These are phyloP conservation scores for Polydrusus pterygomalis DNA, from an alignment of 2,888 invertebrate species.

Conservation along the genomic window DNA sequence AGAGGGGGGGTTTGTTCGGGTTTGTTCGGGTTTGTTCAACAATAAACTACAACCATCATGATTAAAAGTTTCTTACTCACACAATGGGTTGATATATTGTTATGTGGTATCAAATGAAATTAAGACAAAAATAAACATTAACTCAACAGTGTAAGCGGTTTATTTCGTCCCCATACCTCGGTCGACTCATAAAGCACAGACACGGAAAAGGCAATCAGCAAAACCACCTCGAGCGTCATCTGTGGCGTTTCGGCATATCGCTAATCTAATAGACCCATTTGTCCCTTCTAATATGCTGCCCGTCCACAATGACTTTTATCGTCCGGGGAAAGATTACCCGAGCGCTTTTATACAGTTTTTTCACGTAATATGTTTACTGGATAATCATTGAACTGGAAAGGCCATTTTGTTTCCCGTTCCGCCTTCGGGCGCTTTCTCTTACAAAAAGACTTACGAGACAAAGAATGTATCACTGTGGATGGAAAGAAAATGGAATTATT, in stretches of 20 bases:
- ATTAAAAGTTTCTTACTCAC: no score
- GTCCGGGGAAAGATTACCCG: slow-evolving; percentile 47
- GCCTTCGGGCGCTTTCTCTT: slow-evolving; percentile 16
- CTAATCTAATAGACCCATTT: slow-evolving; percentile 66
- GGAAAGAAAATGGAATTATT: slow-evolving; percentile 47
- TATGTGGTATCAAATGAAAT: not conserved
- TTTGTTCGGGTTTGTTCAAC: no score
- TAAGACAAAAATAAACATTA: slow-evolving; percentile 13
- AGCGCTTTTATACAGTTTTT: slow-evolving; percentile 50
- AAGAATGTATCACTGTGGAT: slow-evolving; percentile 38
- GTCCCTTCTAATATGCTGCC: slow-evolving; percentile 63
- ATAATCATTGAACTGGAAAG: slow-evolving; percentile 50
- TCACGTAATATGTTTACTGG: slow-evolving; percentile 54
- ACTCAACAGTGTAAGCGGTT: slow-evolving; percentile 13
- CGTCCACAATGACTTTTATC: slow-evolving; percentile 53
- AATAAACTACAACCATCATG: no score
- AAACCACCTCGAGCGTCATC: slow-evolving; percentile 49
- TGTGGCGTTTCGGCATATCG: slow-evolving; percentile 59
- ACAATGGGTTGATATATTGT: no score
- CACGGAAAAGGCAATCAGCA: slow-evolving; percentile 38
- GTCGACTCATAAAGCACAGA: slow-evolving; percentile 41
- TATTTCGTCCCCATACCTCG: slow-evolving; percentile 25
- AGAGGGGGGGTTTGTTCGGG: no score
- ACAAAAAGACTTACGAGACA: slow-evolving; percentile 35
- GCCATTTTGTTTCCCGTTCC: slow-evolving; percentile 41